Percentiles rank a stretch among this genome's conserved stretches.
Conservation (phyloP, 2,113 vertebrate genomes). For the western clawed frog (Xenopus tropicalis) region UCB_Xtro_10.0 CM004443.2:177779001-177779500, state of each 20-base stretch:
- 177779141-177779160: neutral
- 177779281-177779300: neutral
- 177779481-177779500: slow-evolving; percentile 82
- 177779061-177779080: neutral
- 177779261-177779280: neutral
- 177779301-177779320: slow-evolving; percentile 49
- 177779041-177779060: too few relatives aligned
- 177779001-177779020: too few relatives aligned
- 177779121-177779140: neutral
- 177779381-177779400: slow-evolving; percentile 85
- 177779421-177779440: slow-evolving; percentile 95
- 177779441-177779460: slow-evolving; percentile 95
- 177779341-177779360: slow-evolving; percentile 66
- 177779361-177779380: slow-evolving; percentile 92
- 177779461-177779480: slow-evolving; percentile 92
- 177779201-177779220: neutral
- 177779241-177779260: neutral
- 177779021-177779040: too few relatives aligned
- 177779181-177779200: neutral
- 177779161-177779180: neutral
- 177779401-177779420: slow-evolving; percentile 90
- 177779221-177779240: neutral
- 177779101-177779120: neutral
- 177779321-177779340: slow-evolving; percentile 42
- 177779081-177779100: neutral